phyloP scores from a whole-genome alignment of 1,140 invertebrate genomes.

The Drosophila fuyamai region DNA sequence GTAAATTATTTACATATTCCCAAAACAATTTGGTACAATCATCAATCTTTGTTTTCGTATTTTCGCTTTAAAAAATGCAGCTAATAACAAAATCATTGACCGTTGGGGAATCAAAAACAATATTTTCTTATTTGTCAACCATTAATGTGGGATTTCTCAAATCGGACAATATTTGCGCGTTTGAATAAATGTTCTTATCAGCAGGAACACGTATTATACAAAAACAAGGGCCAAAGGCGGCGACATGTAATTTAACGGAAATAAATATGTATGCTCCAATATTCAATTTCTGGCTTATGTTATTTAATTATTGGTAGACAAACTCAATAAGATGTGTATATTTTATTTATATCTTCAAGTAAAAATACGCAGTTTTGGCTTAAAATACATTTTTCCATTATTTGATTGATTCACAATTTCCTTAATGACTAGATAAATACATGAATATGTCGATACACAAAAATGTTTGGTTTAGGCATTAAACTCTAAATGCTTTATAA shows the following conservation, averaged over 20 bases:
- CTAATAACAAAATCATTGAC: constrained; percentile 39
- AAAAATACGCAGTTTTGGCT: neutral
- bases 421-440: constrained; percentile 35
- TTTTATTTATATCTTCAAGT: no score
- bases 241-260: constrained; percentile 28
- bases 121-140: constrained; percentile 46
- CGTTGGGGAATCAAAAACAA: constrained; percentile 13
- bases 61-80: constrained; percentile 26
- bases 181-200: constrained; percentile 27
- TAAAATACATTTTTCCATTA: neutral
- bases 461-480: constrained; percentile 41
- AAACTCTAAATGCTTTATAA: constrained; percentile 36
- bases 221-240: constrained; percentile 6
- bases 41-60: constrained; percentile 17
- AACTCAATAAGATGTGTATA: no score
- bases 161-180: constrained; percentile 40
- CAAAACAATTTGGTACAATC: neutral
- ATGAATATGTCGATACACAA: constrained; percentile 10
- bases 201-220: constrained; percentile 15
- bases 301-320: neutral
- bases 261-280: constrained; percentile 14
- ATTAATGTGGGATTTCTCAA: constrained; percentile 25
- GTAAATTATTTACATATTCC: constrained; percentile 45
- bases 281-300: neutral
- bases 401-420: constrained; percentile 9